A percentile compares a stretch with the other conserved stretches of the same genome.
Conservation (phyloP, 2,888 invertebrate species). For the Polydrusus cervinus region DNA sequence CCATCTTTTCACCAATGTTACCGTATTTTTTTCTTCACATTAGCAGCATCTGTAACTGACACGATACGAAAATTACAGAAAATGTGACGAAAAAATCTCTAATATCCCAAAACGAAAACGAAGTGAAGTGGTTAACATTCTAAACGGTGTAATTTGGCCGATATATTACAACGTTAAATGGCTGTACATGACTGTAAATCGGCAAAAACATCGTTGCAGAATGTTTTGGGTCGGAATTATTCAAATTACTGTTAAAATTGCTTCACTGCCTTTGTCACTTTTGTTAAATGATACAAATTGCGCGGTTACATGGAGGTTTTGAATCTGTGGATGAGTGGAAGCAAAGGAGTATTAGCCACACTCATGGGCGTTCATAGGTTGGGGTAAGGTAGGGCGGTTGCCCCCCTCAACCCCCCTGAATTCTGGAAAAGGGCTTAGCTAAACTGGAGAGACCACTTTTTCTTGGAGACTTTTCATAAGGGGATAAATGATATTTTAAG, state of each 20-base stretch:
- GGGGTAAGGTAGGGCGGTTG: no score
- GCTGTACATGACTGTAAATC: slow-evolving; percentile 55
- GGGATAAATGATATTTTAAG: no score
- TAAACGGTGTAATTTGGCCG: slow-evolving; percentile 40
- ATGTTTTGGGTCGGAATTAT: slow-evolving; percentile 52
- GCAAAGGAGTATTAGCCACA: not conserved
- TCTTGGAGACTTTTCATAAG: no score
- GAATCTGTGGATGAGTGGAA: not conserved
- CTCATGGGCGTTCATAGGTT: no score
- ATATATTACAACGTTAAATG: slow-evolving; percentile 52
- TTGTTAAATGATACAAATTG: slow-evolving; percentile 53
- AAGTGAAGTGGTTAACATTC: slow-evolving; percentile 37
- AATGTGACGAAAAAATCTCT: not conserved
- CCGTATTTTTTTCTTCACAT: no score
- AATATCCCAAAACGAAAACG: slow-evolving; percentile 10
- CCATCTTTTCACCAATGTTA: no score
- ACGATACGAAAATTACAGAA: not conserved
- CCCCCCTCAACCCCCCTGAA: no score
- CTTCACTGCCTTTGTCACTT: slow-evolving; percentile 54
- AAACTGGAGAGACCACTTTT: no score
- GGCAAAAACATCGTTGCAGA: slow-evolving; percentile 52
- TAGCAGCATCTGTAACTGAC: not conserved
- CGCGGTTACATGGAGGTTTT: slow-evolving; percentile 30
- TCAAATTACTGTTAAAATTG: slow-evolving; percentile 55
- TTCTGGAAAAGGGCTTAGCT: no score